Evolutionary conservation across 2,113 vertebrate genomes (phyloP), one percentile per base, ranked within the genome.

Genomic region (Lagopus muta): DNA sequence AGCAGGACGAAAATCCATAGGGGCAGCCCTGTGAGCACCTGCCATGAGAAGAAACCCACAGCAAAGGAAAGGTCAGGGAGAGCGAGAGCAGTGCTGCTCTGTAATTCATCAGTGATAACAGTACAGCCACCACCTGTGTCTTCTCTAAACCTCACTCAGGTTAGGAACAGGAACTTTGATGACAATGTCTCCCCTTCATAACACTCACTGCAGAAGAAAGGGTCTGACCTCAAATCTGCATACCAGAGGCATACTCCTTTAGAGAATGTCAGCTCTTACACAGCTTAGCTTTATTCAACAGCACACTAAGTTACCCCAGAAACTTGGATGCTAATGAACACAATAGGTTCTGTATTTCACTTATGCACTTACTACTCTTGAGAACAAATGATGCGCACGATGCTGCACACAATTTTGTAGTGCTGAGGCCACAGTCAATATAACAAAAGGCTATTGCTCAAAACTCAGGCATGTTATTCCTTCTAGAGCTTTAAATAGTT

Each of bases 71-170:
- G 25, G 40, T 72, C 1, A 0, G 22, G 34, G 34, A 2, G 0
- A 7, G 13, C 25, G 17, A 42, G 6, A 43, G 28, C 60, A 66
- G 48, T 8, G 5, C 57, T 86, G 22, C 10, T 30, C 50, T 47
- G 21, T 18, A 66, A 76, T 45, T 60, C 3, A 0, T 20, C 42
- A 57, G 79, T 13, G 1, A 18, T 48, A 85, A 16, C n/a, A 54
- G 20, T 45, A 77, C 30, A 72, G 50, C 18, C 1, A 1, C 6
- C 1, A 0, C 34, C 13, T 2, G 3, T 27, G 32, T 57, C 40
- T 47, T 43, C 85, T 69, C 52, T 86, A 73, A 77, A 86, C 15
- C 75, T 77, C 60, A 45, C 25, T 32, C 20, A 45, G 32, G 19
- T 40, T 40, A 72, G 3, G 24, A 32, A 45, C 36, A 86, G 85